A percentile compares a stretch with the other conserved stretches of the same genome.
Evolutionary conservation across 37 sponge, comb jelly and placozoan species (phyloP).

Genomic region (Theonella swinhoei): DNA sequence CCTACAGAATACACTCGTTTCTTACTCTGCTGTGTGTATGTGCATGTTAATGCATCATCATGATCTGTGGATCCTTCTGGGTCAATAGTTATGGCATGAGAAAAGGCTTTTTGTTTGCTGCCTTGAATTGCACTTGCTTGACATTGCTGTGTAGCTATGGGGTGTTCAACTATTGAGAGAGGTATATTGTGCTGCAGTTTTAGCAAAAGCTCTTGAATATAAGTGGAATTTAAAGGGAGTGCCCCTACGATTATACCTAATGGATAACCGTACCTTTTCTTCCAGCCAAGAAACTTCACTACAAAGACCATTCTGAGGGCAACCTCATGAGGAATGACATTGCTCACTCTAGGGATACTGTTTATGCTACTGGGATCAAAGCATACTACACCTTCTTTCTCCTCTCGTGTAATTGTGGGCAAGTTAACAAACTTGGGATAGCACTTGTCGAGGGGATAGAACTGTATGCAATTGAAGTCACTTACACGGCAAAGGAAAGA

Average conservation of each 20-base stretch:
- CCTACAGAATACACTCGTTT: conserved; percentile 16
- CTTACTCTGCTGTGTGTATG: not conserved
- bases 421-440: conserved; percentile 64
- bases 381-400: conserved; percentile 6
- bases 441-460: conserved; percentile 48
- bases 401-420: conserved; percentile 7
- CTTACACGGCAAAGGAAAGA: conserved; percentile 45
- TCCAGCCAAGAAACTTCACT: conserved; percentile 36
- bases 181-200: not conserved
- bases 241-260: conserved; percentile 41
- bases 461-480: conserved; percentile 38
- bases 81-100: conserved; percentile 23
- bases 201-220: not conserved
- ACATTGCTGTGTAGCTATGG: not conserved
- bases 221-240: not conserved
- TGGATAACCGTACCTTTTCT: conserved; percentile 13
- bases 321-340: conserved; percentile 33
- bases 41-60: conserved; percentile 34
- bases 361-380: conserved; percentile 32
- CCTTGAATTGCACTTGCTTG: not conserved
- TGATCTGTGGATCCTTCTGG: conserved; percentile 9
- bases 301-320: conserved; percentile 43
- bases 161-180: not conserved
- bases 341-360: not conserved
- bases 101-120: not conserved